Conservation (phyloP, 2,797 vertebrate genomes). For the Saxicola maurus region DNA sequence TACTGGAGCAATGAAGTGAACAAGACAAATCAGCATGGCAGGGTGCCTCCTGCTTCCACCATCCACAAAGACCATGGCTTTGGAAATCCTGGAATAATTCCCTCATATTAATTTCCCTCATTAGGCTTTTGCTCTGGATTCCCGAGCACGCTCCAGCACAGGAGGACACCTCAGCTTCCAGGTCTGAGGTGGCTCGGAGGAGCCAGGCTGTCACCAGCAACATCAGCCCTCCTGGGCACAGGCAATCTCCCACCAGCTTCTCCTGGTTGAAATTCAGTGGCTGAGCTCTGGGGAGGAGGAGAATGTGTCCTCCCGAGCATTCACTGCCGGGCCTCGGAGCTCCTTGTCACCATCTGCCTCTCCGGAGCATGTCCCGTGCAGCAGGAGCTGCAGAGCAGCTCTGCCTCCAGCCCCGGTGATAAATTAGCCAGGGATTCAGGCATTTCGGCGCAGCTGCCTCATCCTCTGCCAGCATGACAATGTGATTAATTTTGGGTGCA, state of each 20-base stretch:
- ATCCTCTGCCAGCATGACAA: slow-evolving; percentile 29
- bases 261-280: neutral
- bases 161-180: neutral
- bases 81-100: neutral
- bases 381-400: neutral
- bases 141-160: neutral
- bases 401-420: neutral
- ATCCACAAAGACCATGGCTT: neutral
- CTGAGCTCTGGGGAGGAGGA: neutral
- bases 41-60: neutral
- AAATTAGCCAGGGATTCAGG: slow-evolving; percentile 40
- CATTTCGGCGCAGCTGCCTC: slow-evolving; percentile 36
- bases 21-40: neutral
- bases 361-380: neutral
- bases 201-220: neutral
- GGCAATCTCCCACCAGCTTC: neutral
- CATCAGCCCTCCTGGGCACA: neutral
- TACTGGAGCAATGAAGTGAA: neutral
- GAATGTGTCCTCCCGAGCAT: neutral
- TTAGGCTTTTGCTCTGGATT: neutral
- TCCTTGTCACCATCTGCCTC: neutral
- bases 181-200: rapidly evolving
- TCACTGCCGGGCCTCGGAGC: rapidly evolving
- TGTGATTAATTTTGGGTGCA: slow-evolving; percentile 48
- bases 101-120: neutral